Base-by-base conservation (phyloP, 2,113 vertebrate species). In the Apeltes quadracus region DNA sequence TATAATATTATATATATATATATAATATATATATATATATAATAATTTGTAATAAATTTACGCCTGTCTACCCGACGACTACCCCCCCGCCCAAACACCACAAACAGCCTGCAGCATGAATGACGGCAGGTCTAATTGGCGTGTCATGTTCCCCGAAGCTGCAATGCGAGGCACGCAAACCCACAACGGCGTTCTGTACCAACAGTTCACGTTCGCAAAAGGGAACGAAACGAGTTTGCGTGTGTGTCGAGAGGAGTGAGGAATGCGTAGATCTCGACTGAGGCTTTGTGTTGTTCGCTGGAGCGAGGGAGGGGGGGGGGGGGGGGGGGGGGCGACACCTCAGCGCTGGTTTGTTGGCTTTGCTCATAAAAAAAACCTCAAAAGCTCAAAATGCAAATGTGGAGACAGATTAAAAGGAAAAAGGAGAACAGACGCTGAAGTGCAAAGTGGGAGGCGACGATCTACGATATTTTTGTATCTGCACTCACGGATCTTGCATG, bases 281-380 rank as follows among this genome's bases (percentile, higher is more conserved):
- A 86, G 83, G 83, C 59, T 70, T 72, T 87, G 85, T 90, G 90
- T 83, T 85, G 75, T 85, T 87, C 89, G 89, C 86, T 90, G 87
- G 54, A 68, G 62, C 11, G 66, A 88, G 88, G 88, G 88, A 87
- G 78, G 87, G 71, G 72, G 83, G 81, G 51, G n/a, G 11, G 66
- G 88, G 88, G 88, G 88, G 88, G 78, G 87, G 71, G 72, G 83
- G 81, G 51, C 80, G 76, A 85, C 86, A 88, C 85, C 84, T 86
- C 57, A 72, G 76, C 22, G 29, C 71, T 78, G 83, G 81, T 84
- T 90, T 90, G 83, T 88, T 88, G 86, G 73, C 61, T 79, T 71
- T 84, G 36, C 62, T 71, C 23, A 10, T 72, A 61, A 55, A 76
- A 83, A 55, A 76, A 83, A 70, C 71, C 77, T 59, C 78, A 77